phyloP scores from a whole-genome alignment of 2,113 vertebrate genomes.

The Cryptotis parvus region DNA sequence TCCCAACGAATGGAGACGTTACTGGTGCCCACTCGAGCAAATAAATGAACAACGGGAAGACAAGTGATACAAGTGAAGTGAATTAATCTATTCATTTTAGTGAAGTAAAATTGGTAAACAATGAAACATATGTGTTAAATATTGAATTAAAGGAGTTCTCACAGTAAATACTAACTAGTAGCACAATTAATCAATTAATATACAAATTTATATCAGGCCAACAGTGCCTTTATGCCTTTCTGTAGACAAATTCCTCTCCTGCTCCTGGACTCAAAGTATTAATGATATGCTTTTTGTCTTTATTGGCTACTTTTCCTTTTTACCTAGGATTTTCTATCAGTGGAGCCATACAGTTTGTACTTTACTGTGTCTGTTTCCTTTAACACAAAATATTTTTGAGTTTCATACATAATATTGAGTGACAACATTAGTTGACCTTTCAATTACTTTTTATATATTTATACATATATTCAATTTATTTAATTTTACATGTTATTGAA shows the following conservation, averaged over 20 bases:
- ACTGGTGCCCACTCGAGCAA: too few relatives aligned
- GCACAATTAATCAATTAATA: background rate
- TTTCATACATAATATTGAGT: background rate
- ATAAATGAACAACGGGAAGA: too few relatives aligned
- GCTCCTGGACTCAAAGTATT: background rate
- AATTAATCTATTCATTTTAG: background rate
- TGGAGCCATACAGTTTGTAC: background rate
- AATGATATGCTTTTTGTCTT: background rate
- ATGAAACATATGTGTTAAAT: background rate
- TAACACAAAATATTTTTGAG: background rate
- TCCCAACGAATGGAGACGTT: too few relatives aligned
- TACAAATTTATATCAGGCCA: background rate
- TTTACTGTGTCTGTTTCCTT: background rate
- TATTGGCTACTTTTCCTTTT: background rate
- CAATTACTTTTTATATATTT: background rate
- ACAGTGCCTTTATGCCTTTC: background rate
- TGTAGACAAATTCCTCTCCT: background rate
- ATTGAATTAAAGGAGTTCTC: background rate
- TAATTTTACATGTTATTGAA: background rate
- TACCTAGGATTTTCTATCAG: background rate
- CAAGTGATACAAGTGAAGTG: too few relatives aligned
- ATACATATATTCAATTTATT: background rate
- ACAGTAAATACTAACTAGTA: background rate
- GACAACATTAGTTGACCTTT: background rate
- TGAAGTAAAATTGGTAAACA: background rate